These are phyloP conservation scores for Cheilosia urbana DNA, from an alignment of 2,888 invertebrate genomes.

Conservation along the genomic window DNA sequence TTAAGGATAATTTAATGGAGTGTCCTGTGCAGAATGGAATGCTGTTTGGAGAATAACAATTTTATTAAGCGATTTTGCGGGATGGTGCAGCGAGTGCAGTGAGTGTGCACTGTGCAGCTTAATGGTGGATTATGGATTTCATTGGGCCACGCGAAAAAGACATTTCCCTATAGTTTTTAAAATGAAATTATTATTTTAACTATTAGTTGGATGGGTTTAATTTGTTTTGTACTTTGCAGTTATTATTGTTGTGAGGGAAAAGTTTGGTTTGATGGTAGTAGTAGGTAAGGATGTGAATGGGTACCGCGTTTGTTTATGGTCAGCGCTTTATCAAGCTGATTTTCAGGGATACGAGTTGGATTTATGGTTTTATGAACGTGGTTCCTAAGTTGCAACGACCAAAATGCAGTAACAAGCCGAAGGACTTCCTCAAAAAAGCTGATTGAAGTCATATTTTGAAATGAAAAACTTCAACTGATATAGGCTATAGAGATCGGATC, in stretches of 20 bases:
- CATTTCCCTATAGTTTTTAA: neutral
- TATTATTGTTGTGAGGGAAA: neutral
- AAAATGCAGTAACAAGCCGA: too few species aligned
- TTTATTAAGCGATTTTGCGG: conserved; percentile 44
- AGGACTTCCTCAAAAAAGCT: too few species aligned
- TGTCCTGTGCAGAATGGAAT: conserved; percentile 38
- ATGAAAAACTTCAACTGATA: too few species aligned
- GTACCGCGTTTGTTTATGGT: too few species aligned
- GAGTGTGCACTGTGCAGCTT: neutral
- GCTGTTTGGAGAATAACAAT: conserved; percentile 55
- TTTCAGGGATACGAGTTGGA: too few species aligned
- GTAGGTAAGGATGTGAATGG: neutral
- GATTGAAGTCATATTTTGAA: too few species aligned
- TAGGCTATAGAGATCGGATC: too few species aligned
- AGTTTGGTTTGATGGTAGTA: too few species aligned
- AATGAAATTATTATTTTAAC: conserved; percentile 1
- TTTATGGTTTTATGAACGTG: too few species aligned
- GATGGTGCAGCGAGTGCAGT: neutral
- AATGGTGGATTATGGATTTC: conserved; percentile 4
- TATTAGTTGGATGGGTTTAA: neutral
- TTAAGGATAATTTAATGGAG: conserved; percentile 71
- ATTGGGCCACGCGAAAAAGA: conserved; percentile 1
- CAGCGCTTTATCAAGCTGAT: too few species aligned
- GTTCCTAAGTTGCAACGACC: too few species aligned
- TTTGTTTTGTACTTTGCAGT: neutral